These are phyloP conservation scores for Netelia inedita DNA, from an alignment of 2,888 invertebrate genomes.

Conservation along the genomic window DNA sequence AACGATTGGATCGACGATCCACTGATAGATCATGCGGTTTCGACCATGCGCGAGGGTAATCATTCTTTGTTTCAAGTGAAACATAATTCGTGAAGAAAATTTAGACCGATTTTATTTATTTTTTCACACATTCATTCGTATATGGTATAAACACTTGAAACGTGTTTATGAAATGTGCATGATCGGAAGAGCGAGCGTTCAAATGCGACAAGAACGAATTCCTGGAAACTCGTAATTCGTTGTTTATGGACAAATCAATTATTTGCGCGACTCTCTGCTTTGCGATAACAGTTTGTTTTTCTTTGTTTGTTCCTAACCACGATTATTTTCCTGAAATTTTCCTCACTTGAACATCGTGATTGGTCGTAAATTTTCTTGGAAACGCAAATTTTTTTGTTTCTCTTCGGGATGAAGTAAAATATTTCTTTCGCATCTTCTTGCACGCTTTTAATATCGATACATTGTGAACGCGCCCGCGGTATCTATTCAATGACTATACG, in stretches of 20 bases:
- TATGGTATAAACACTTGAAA: not conserved
- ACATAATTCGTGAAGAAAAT: slow-evolving; percentile 10
- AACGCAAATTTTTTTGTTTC: slow-evolving; percentile 8
- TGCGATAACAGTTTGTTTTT: slow-evolving; percentile 27
- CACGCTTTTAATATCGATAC: slow-evolving; percentile 38
- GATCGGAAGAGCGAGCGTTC: slow-evolving; percentile 30
- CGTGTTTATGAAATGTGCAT: slow-evolving; percentile 15
- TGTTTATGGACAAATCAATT: slow-evolving; percentile 44
- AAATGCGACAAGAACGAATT: slow-evolving; percentile 41
- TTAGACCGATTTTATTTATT: slow-evolving; percentile 29
- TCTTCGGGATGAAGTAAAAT: slow-evolving; percentile 14
- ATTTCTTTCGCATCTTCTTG: slow-evolving; percentile 8
- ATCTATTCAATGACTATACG: slow-evolving; percentile 43
- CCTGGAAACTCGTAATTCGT: slow-evolving; percentile 49
- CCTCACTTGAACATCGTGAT: slow-evolving; percentile 30
- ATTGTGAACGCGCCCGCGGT: slow-evolving; percentile 45
- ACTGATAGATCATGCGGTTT: slow-evolving; percentile 24
- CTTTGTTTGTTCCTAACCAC: not conserved
- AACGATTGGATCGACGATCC: not conserved
- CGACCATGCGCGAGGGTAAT: slow-evolving; percentile 42
- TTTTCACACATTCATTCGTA: slow-evolving; percentile 7
- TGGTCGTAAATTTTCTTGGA: slow-evolving; percentile 32
- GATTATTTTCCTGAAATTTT: slow-evolving; percentile 4
- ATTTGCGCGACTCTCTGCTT: slow-evolving; percentile 11
- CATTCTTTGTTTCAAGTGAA: slow-evolving; percentile 29